Base-by-base conservation (phyloP, 2,888 invertebrate species). In the Helobdella robusta region DNA sequence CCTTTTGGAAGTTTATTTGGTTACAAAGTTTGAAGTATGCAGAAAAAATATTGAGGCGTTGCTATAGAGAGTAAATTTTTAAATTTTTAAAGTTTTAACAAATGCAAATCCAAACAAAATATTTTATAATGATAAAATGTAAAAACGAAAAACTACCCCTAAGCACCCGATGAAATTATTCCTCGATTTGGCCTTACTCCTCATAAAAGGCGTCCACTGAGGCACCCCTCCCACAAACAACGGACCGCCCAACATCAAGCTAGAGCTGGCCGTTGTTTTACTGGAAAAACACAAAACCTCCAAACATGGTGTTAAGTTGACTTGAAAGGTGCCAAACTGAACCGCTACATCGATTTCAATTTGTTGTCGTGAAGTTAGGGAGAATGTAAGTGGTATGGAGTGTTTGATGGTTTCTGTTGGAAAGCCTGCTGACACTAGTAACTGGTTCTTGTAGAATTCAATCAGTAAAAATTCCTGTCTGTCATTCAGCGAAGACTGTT, bases 121-220 rank as follows among this genome's bases (percentile, higher is more conserved):
- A 15, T 15, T 40, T 40, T 40, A 15, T 40, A 15, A 11, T 11
- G n/a, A 40, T 40, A 40, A 11, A 25, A 15, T 2, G 32, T 40
- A 56, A 8, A 1, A 32, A 30, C 28, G n/a, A 25, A 2, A 30
- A 4, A 5, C 8, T 70, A 76, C 76, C 69, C 75, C 75, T 28
- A 76, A 66, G 68, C 77, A 77, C 2, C 77, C 77, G 30, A 63
- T 68, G 67, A 73, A 76, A 15, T 72, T 71, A 1, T 65, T 66
- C 6, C 66, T 52, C 6, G 71, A 71, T 15, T 56, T 66, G 46
- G 75, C 65, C 66, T 73, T 74, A 65, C 74, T 75, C 56, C 76
- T 66, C 20, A 73, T 68, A 66, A 73, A 77, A 1, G 75, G 68
- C 4, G 73, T 74, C 63, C 73, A 67, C 4, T 60, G 25, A 1